Base-by-base conservation (phyloP, 2,888 invertebrate species). In the Volucella inflata region DNA sequence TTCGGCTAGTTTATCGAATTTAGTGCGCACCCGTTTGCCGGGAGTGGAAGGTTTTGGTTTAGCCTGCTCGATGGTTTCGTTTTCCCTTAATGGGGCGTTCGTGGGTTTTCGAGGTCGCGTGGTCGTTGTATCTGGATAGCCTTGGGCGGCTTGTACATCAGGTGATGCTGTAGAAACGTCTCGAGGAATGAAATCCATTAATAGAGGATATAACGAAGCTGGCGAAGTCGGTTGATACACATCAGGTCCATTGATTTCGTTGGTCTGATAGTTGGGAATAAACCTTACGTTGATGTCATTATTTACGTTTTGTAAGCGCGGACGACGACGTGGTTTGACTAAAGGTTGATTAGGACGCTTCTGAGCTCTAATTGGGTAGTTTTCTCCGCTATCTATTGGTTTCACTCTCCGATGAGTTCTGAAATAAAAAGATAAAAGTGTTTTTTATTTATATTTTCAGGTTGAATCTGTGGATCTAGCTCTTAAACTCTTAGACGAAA, bases 391-490 rank as follows among this genome's bases (percentile, higher is more conserved):
- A 65, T 87, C 87, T 14, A 87, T 46, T 36, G 87, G 82, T 12
- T 71, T 77, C 10, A 87, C 65, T 55, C 87, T 62, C 14, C 87
- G 81, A 82, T 74, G 70, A 10, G 60, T 82, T 71, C 87, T 87
- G 81, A 65, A 87, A 83, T 14, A 8, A 68, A 87, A 83, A 12
- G 10, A 68, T 48, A 87, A 87, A 71, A 62, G 78, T 64, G 71
- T 80, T 40, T 70, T 55, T 68, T 51, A 48, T 48, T 53, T 74
- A 21, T 87, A 62, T 64, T 91, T 93, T 48, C 90, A 96, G 95
- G 93, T 95, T 72, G 99, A 99, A 92, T 99, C 99, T 4, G 98
- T 99, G 1, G 95, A 97, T 42, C 92, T 99, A 89, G 99, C 99
- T 0, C 91, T 99, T 71, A 96, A 97, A 83, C 94, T 99, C 85